Conservation (phyloP, 1,140 invertebrate genomes). For the Cyclargus thomasi region DNA sequence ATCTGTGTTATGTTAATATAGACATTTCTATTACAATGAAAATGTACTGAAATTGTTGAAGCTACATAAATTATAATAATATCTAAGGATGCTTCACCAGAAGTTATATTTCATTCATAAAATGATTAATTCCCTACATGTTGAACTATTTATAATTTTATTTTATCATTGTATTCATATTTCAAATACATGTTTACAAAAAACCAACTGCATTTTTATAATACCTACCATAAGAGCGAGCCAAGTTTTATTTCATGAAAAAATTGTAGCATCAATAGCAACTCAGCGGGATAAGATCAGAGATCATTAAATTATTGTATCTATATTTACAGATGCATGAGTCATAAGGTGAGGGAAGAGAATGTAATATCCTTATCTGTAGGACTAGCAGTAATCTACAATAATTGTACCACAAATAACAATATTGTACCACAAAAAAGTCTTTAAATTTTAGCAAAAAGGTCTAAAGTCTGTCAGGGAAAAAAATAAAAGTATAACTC, state of each 20-base stretch:
- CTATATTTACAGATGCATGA: slow-evolving; percentile 6
- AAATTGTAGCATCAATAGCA: not conserved
- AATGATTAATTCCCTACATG: not conserved
- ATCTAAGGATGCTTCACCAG: too few species aligned
- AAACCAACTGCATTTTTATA: not conserved
- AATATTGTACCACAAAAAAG: not conserved
- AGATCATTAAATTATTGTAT: not conserved
- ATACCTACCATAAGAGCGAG: not conserved
- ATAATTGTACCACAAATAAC: not conserved
- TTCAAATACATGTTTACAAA: not conserved
- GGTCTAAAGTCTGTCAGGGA: too few species aligned
- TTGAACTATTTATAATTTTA: not conserved
- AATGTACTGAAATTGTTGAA: not conserved
- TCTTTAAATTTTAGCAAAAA: too few species aligned
- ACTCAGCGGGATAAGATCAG: not conserved
- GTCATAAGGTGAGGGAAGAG: not conserved
- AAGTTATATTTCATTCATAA: too few species aligned
- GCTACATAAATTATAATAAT: not conserved
- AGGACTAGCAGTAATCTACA: too few species aligned
- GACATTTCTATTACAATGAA: not conserved
- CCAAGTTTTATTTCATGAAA: not conserved
- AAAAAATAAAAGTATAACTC: too few species aligned
- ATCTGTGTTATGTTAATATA: not conserved
- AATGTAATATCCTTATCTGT: not conserved
- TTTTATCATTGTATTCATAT: not conserved